phyloP scores from a whole-genome alignment of 30 jellyfish, hydroid and myxozoan genomes.

The Mastigias papua region DNA sequence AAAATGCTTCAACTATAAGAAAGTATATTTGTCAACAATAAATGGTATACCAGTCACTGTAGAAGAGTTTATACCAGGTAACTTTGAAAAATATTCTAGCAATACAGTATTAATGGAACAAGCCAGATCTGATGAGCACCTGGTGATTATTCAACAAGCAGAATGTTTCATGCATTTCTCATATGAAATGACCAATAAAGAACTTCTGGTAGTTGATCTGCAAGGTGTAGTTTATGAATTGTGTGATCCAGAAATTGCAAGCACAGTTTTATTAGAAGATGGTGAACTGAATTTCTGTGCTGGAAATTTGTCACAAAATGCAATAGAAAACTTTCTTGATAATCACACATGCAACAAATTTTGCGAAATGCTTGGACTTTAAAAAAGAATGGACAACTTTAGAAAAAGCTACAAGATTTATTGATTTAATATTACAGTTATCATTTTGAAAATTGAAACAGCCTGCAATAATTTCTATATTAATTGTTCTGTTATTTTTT shows the following conservation, averaged over 20 bases:
- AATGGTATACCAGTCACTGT: slow-evolving; percentile 52
- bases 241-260: slow-evolving; percentile 23
- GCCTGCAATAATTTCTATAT: too few species aligned
- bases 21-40: slow-evolving; percentile 3
- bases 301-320: too few species aligned
- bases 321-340: too few species aligned
- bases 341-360: too few species aligned
- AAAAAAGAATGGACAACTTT: too few species aligned
- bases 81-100: slow-evolving; percentile 25
- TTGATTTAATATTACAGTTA: too few species aligned
- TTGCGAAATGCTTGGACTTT: too few species aligned
- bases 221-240: slow-evolving; percentile 5
- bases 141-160: slow-evolving; percentile 25
- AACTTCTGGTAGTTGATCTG: slow-evolving; percentile 6
- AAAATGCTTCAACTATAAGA: not conserved
- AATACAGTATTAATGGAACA: slow-evolving; percentile 9
- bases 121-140: slow-evolving; percentile 11
- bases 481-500: too few species aligned
- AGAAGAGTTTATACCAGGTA: slow-evolving; percentile 42
- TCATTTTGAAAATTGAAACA: too few species aligned
- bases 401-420: too few species aligned
- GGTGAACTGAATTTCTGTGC: too few species aligned
- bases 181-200: not conserved
- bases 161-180: slow-evolving; percentile 32
- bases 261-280: not conserved